Base-by-base conservation (phyloP, 92 coral and sea anemone genomes). In the Siderastrea siderea region DNA sequence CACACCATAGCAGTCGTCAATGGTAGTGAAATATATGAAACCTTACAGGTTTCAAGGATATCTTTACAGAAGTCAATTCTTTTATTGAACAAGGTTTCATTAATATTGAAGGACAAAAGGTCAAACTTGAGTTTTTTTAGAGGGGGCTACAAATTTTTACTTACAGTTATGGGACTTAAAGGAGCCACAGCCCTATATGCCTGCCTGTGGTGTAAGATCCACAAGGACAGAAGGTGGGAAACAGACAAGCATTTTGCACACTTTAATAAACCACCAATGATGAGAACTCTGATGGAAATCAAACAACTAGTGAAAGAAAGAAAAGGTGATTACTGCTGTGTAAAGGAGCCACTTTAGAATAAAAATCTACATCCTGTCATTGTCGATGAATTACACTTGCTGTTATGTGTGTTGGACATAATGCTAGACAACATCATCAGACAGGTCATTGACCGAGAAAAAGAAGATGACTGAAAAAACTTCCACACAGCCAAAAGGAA, bases 351-450 rank as follows among this genome's bases (percentile, higher is more conserved):
- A 46, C 78, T 94, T 10, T 45, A 92, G 9, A 65, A 92, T 61
- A 92, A 90, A 64, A 92, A 94, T 2, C 86, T 92, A 9, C 93
- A 94, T 68, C 92, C 92, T 67, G 92, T 92, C 50, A 67, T 89
- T 13, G 67, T 83, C 8, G 92, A 94, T 92, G 95, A 86, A 79
- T 61, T 94, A 61, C 94, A 90, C 68, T 82, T 88, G 79, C 62
- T 93, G 84, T 57, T 87, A n/a, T 73, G 94, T 82, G 78, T 90
- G 70, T 87, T 84, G 89, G 96, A 93, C 83, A 74, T 90, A 55
- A 51, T 93, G 78, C 46, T 84, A 16, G 86, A 90, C 13, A 93
- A 93, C 63, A 38, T 93, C 17, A 75, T 93, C 9, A 70, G 54
- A 14, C 90, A 90, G 16, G 88, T 80, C 5, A 73, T 78, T 65